Evolutionary conservation across 2,888 invertebrate species (phyloP), one percentile per base, ranked within the genome.

Genomic region (Drosophila prolongata): DNA sequence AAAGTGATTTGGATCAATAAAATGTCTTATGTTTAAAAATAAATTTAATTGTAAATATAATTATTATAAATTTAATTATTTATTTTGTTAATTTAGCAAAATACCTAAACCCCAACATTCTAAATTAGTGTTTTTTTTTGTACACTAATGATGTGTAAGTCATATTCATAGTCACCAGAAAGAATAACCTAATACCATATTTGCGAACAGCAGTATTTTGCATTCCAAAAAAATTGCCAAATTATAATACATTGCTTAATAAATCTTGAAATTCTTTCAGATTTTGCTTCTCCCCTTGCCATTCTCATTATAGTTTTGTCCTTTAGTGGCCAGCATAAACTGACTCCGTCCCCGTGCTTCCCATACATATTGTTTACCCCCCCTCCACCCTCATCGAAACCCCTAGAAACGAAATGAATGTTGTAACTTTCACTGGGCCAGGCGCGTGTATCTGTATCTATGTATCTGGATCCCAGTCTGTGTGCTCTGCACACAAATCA

Each of bases 401-500:
- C 44, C 35, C 37, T 30, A 27, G 35, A 43, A 65, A 65, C 59
- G 50, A 79, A 82, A 86, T 80, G 80, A 80, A 83, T 80, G 87
- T 80, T 80, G 78, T 78, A 83, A 83, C 80, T 83, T 80, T 83
- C 84, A 78, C 84, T 71, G 77, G 43, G 56, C 40, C 34, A 19
- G 44, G 56, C 62, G 56, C 62, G 79, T 72, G 42, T 67, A 14
- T 38, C 35, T 14, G 16, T 37, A 30, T 40, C 27, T 59, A 10
- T 43, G 16, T 59, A 16, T 43, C 11, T 35, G 44, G 53, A 34
- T 53, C 10, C 44, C 55, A 42, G 58, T 59, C 40, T 62, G 65
- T 62, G 60, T 67, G 66, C 57, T 69, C 69, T 74, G 74, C 68
- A 84, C 87, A 81, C 87, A 84, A 84, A 87, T 81, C 80, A 80